These are phyloP conservation scores for Cynopterus brachyotis DNA, from an alignment of 2,113 vertebrate species.

Conservation along the genomic window DNA sequence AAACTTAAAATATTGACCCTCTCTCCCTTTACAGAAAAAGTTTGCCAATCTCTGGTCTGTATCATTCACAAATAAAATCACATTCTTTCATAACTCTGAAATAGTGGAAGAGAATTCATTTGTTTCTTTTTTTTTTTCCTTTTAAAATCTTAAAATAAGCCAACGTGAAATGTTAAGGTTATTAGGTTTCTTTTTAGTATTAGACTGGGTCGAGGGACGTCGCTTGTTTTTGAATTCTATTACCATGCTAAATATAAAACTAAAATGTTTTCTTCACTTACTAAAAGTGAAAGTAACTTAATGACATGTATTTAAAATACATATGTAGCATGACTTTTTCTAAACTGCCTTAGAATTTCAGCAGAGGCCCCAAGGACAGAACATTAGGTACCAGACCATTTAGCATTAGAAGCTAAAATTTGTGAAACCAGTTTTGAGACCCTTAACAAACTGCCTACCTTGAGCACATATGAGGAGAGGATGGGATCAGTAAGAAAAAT, in stretches of 20 bases:
- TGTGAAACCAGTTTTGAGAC: background rate
- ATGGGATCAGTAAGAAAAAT: background rate
- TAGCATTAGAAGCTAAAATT: background rate
- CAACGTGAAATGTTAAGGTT: background rate
- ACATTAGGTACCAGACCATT: background rate
- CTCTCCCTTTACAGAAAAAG: background rate
- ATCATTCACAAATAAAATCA: background rate
- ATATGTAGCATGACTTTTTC: background rate
- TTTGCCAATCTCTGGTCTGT: background rate
- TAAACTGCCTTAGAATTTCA: background rate
- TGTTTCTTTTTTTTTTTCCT: background rate
- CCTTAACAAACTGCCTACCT: background rate
- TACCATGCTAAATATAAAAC: constrained; percentile 23
- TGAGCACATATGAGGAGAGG: background rate
- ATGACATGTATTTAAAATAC: constrained; percentile 40
- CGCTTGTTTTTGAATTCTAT: constrained; percentile 1
- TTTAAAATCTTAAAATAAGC: constrained; percentile 26
- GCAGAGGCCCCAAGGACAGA: background rate
- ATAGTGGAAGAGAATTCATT: background rate
- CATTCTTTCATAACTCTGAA: background rate
- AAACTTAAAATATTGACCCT: background rate
- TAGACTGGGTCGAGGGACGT: background rate
- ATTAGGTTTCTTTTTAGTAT: constrained; percentile 32
- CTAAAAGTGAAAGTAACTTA: background rate
- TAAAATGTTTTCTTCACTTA: constrained; percentile 28